Conservation (phyloP, 1,140 invertebrate genomes). For the Camponotus floridanus region DNA sequence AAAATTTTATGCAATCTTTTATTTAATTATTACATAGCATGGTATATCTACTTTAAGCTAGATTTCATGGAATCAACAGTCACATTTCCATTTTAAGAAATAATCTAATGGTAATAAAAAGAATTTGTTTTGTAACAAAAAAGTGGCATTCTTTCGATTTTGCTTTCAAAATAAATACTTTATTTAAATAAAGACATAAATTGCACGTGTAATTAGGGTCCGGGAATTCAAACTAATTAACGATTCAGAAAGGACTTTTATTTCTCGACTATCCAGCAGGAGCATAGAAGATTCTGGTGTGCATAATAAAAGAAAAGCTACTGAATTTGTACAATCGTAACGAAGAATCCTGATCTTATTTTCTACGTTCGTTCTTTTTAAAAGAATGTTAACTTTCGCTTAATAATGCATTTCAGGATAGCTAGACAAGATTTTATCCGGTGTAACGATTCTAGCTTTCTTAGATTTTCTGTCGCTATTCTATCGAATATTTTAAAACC, state of each 20-base stretch:
- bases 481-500: constrained; percentile 15
- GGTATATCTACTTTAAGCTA: constrained; percentile 40
- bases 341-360: constrained; percentile 70
- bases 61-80: constrained; percentile 18
- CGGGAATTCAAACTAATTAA: constrained; percentile 72
- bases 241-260: constrained; percentile 66
- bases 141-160: neutral
- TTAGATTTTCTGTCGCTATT: constrained; percentile 36
- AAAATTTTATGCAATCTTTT: neutral
- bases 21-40: neutral
- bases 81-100: constrained; percentile 41
- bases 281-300: constrained; percentile 46
- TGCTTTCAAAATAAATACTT: neutral
- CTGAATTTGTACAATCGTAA: constrained; percentile 67
- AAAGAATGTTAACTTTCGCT: constrained; percentile 50
- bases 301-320: constrained; percentile 67
- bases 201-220: constrained; percentile 68
- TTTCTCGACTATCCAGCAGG: constrained; percentile 58
- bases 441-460: neutral
- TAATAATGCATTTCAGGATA: constrained; percentile 51
- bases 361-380: constrained; percentile 50
- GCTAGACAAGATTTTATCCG: constrained; percentile 33
- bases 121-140: neutral
- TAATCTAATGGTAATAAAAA: neutral
- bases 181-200: constrained; percentile 72